Conservation (phyloP, 2,888 invertebrate species). For the Galerucella nymphaeae region DNA sequence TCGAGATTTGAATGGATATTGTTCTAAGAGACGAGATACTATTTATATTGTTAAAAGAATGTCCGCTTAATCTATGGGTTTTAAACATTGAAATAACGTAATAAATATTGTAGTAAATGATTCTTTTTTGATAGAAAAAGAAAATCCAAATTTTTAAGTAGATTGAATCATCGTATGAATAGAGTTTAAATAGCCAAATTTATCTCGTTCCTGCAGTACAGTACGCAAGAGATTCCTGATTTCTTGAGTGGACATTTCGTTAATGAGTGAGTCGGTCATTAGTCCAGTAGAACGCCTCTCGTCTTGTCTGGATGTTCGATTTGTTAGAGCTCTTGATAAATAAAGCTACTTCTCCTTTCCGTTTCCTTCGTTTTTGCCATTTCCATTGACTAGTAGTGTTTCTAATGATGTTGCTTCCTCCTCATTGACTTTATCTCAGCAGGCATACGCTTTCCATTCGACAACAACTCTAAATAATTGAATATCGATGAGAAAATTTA, state of each 20-base stretch:
- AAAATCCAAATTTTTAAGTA: not conserved
- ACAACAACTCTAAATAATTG: not conserved
- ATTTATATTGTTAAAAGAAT: constrained; percentile 10
- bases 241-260: constrained; percentile 36
- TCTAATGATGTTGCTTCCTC: constrained; percentile 20
- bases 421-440: constrained; percentile 18
- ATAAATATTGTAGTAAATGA: constrained; percentile 17
- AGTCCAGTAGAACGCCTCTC: constrained; percentile 53
- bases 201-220: constrained; percentile 1
- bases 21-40: constrained; percentile 11
- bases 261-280: constrained; percentile 44
- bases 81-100: not conserved
- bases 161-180: not conserved
- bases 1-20: constrained; percentile 31
- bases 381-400: not conserved
- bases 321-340: constrained; percentile 54
- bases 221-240: constrained; percentile 19
- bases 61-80: not conserved
- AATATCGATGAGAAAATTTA: not conserved
- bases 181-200: too few relatives aligned
- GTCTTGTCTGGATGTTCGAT: constrained; percentile 42
- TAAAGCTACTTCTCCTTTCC: constrained; percentile 44
- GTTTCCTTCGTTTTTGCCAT: constrained; percentile 19
- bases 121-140: constrained; percentile 5
- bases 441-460: not conserved